Evolutionary conservation across 2,797 vertebrate species (phyloP).

Genomic region (Xerus rutilus): DNA sequence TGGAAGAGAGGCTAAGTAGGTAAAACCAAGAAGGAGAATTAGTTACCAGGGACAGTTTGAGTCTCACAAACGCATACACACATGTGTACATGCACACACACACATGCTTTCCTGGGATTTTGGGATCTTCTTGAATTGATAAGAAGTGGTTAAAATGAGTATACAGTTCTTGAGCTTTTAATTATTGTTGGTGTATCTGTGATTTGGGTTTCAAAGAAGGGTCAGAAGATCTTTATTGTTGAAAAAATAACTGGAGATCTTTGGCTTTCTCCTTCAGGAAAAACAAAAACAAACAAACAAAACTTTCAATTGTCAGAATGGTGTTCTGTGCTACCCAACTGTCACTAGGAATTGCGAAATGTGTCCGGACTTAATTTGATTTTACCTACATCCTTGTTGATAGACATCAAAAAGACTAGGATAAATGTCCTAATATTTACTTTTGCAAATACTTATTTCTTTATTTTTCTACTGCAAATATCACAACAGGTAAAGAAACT

Average conservation of each 20-base stretch:
- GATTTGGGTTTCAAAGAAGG: not conserved
- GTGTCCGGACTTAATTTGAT: constrained; percentile 83
- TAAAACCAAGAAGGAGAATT: not conserved
- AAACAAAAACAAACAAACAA: not conserved
- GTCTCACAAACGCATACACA: not conserved
- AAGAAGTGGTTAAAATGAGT: not conserved
- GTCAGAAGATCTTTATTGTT: not conserved
- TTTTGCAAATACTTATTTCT: constrained; percentile 86
- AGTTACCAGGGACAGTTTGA: not conserved
- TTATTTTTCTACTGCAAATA: constrained; percentile 84
- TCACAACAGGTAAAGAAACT: constrained; percentile 80
- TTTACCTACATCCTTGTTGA: constrained; percentile 82
- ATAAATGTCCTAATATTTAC: constrained; percentile 86
- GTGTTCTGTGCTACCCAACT: constrained; percentile 76
- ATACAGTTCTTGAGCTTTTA: not conserved
- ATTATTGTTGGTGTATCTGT: constrained; percentile 18
- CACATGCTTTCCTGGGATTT: not conserved
- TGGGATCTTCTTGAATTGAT: not conserved
- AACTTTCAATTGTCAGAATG: constrained; percentile 72
- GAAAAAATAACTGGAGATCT: not conserved
- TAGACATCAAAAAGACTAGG: constrained; percentile 79
- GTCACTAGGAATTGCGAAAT: constrained; percentile 81
- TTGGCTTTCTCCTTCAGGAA: not conserved
- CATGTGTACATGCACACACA: not conserved
- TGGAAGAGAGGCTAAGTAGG: not conserved